A percentile compares a stretch with the other conserved stretches of the same genome.
Evolutionary conservation across 2,888 invertebrate genomes (phyloP).

Genomic region (Lochmaea crataegi): DNA sequence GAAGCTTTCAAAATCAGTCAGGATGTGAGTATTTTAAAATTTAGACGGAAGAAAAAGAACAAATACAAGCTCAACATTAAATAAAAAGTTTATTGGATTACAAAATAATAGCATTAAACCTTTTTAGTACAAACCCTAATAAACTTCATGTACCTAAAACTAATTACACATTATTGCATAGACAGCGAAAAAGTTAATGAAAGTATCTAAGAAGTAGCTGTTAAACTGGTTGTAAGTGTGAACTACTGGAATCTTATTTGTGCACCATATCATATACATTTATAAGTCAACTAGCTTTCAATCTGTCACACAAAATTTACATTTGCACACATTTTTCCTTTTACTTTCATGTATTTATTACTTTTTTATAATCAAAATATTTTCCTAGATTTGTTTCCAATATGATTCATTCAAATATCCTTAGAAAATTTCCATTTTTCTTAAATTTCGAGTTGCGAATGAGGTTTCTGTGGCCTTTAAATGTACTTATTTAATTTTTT

Average conservation of each 20-base stretch:
- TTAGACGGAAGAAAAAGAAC: no score
- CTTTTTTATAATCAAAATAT: not conserved
- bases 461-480: conserved; percentile 17
- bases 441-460: conserved; percentile 22
- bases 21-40: no score
- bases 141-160: no score
- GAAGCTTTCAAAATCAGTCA: no score
- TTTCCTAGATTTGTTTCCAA: conserved; percentile 10
- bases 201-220: no score
- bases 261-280: no score
- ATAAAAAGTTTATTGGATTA: no score
- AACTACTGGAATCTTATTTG: not conserved
- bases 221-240: not conserved
- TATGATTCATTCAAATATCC: conserved; percentile 1
- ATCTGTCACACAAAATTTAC: not conserved
- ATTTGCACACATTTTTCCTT: not conserved
- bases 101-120: no score
- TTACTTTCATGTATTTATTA: not conserved
- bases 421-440: conserved; percentile 30
- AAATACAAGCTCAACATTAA: no score
- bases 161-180: no score
- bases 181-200: no score
- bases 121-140: no score
- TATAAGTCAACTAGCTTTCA: not conserved
- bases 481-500: conserved; percentile 51